Base-by-base conservation (phyloP, 2,888 invertebrate species). In the Bimastos eiseni region DNA sequence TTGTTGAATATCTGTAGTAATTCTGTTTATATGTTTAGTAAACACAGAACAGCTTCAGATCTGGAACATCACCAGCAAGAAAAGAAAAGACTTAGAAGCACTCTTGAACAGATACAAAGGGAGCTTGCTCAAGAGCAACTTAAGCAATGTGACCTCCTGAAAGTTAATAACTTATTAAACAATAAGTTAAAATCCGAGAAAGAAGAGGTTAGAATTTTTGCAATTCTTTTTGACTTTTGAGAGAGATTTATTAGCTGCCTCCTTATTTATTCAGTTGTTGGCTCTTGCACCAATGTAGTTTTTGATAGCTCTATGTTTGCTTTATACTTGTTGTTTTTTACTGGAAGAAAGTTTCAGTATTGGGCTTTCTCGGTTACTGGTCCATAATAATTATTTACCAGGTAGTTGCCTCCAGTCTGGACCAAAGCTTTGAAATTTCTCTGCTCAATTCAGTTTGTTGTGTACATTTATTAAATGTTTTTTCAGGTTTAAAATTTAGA, bases 51-150 rank as follows among this genome's bases (percentile, higher is more conserved):
- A 33, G 33, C 33, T 19, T 36, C 41, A 41, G 89, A 89, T 49
- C 49, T 89, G 38, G 89, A 89, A 41, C 49, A 89, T 11, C 89
- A 89, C 89, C 89, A 89, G 38, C 37, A 89, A 13, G 89, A 89
- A 33, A 89, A 49, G 49, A 49, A 41, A 33, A 89, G 89, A 89
- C 89, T 89, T 34, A 89, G 33, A 37, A 30, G 49, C 21, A 19
- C 44, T 21, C 38, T 44, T 41, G 89, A 89, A 37, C 41, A 89
- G 41, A 19, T 89, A 30, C 33, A 89, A 30, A 37, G 89, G 30
- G 38, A 89, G 11, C 33, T 89, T 33, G 37, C 49, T 5, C 89
- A 89, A 33, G 41, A 49, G 44, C 41, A 49, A 8, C 38, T 34
- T 19, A 89, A 41, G 41, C n/a, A 36, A 4, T 44, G 89, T 34